Percentiles rank a stretch among this genome's conserved stretches.
These are phyloP conservation scores for Opisthograptis luteolata DNA, from an alignment of 2,888 invertebrate species.

Conservation along the genomic window DNA sequence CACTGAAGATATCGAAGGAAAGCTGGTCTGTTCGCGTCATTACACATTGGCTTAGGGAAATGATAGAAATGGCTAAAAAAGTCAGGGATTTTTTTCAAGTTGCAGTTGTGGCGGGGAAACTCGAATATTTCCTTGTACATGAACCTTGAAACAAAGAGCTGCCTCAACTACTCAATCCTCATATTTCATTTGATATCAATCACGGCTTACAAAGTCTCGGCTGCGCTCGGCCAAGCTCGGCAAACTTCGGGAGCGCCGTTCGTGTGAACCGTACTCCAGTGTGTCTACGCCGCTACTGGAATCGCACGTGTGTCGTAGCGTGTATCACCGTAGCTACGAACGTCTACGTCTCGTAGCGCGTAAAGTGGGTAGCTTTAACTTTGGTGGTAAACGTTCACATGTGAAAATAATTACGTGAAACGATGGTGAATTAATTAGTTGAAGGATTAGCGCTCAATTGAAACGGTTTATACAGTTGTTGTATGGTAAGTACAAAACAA, in stretches of 20 bases:
- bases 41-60: constrained; percentile 31
- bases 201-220: constrained; percentile 76
- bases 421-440: constrained; percentile 52
- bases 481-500: constrained; percentile 63
- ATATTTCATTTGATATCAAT: constrained; percentile 84
- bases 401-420: constrained; percentile 54
- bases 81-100: constrained; percentile 40
- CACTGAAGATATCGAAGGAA: constrained; percentile 29
- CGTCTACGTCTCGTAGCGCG: constrained; percentile 54
- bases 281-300: constrained; percentile 65
- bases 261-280: constrained; percentile 69
- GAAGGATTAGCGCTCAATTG: constrained; percentile 52
- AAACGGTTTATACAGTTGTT: constrained; percentile 49
- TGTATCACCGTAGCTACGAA: constrained; percentile 59
- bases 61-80: constrained; percentile 28
- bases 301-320: constrained; percentile 62
- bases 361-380: constrained; percentile 50
- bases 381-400: constrained; percentile 44
- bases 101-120: constrained; percentile 31
- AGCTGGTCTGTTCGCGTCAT: constrained; percentile 33
- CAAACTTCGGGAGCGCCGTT: constrained; percentile 58
- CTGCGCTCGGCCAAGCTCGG: constrained; percentile 64
- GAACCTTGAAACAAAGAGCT: constrained; percentile 79
- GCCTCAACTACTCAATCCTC: constrained; percentile 78
- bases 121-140: constrained; percentile 40